Conservation (phyloP, 2,888 invertebrate species). For the Xanthia togata region DNA sequence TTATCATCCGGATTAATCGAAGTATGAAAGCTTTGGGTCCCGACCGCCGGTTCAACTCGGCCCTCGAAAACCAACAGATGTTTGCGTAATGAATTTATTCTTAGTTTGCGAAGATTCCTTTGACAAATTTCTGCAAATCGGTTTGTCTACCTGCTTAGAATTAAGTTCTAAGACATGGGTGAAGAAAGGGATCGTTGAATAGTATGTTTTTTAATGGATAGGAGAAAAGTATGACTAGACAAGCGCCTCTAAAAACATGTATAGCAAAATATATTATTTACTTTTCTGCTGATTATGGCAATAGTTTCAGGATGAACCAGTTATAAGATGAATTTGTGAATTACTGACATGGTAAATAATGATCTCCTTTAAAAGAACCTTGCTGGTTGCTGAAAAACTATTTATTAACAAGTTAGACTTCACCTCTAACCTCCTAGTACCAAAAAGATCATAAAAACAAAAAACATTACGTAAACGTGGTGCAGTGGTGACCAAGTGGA, state of each 20-base stretch:
- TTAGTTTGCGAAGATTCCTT: conserved; percentile 53
- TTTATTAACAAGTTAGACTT: background rate
- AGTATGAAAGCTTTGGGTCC: conserved; percentile 80
- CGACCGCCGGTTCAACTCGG: conserved; percentile 77
- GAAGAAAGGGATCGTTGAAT: conserved; percentile 5
- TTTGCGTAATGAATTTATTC: conserved; percentile 71
- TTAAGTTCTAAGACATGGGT: conserved; percentile 24
- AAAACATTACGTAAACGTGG: too few relatives aligned
- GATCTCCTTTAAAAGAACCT: background rate
- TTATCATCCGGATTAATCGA: conserved; percentile 87
- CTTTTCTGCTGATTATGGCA: background rate
- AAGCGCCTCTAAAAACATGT: background rate
- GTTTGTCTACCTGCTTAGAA: conserved; percentile 54
- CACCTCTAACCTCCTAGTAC: background rate
- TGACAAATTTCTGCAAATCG: conserved; percentile 63
- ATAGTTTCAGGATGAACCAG: background rate
- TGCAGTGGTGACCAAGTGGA: too few relatives aligned
- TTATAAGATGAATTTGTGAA: background rate
- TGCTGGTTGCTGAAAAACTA: background rate
- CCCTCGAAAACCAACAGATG: conserved; percentile 78
- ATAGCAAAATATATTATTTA: background rate
- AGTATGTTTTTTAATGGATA: background rate
- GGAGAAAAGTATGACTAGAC: background rate
- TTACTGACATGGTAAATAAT: background rate
- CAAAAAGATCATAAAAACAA: background rate